Evolutionary conservation across 2,888 invertebrate genomes (phyloP).

Genomic region (Harpalus rubripes): DNA sequence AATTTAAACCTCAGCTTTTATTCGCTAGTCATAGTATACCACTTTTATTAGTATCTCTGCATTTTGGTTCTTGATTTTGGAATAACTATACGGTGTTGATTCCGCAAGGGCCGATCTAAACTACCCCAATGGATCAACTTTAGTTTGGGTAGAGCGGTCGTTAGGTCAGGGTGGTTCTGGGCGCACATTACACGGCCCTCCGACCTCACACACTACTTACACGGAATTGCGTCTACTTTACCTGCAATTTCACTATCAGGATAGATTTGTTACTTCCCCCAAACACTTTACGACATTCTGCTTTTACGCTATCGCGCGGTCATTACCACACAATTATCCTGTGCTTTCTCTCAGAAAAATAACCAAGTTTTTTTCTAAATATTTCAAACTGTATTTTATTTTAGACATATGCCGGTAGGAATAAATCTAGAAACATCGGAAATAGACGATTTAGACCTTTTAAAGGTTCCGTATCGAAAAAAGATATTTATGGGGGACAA

Average conservation of each 20-base stretch:
- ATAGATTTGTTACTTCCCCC: constrained; percentile 40
- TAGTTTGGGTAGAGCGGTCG: constrained; percentile 1
- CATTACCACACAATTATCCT: constrained; percentile 5
- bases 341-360: background rate
- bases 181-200: constrained; percentile 13
- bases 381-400: background rate
- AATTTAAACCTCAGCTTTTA: too few relatives aligned
- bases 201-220: constrained; percentile 19
- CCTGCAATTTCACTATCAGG: constrained; percentile 32
- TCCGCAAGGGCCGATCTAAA: background rate
- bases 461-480: background rate
- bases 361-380: background rate
- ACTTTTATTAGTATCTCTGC: too few relatives aligned
- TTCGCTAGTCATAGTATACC: too few relatives aligned
- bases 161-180: constrained; percentile 22
- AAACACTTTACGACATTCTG: background rate
- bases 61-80: too few relatives aligned
- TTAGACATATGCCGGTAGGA: constrained; percentile 5
- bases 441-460: background rate
- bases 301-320: background rate
- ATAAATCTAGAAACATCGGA: background rate
- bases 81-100: background rate
- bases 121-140: background rate
- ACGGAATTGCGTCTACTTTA: constrained; percentile 34
- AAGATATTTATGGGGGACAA: constrained; percentile 4